phyloP scores from a whole-genome alignment of 2,113 vertebrate species.

The Trochalopteron elliotii region DNA sequence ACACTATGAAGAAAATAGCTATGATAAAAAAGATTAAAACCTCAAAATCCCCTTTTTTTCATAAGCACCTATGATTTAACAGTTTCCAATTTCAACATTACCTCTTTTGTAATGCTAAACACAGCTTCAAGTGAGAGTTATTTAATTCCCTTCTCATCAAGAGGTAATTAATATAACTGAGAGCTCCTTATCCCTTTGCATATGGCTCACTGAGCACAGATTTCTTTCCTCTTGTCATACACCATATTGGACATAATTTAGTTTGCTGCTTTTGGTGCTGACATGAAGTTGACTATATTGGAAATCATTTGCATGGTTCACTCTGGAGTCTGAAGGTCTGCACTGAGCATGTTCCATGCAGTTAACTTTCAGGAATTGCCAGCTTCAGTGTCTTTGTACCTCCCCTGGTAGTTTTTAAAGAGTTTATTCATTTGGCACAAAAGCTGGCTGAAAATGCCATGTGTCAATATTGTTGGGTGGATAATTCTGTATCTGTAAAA shows the following conservation, averaged over 20 bases:
- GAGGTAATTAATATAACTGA: neutral
- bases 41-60: neutral
- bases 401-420: neutral
- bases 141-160: neutral
- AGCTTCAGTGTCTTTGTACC: neutral
- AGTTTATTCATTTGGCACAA: neutral
- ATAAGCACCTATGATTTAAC: neutral
- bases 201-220: neutral
- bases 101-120: neutral
- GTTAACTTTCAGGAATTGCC: neutral
- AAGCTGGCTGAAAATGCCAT: neutral
- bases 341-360: neutral
- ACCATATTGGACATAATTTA: neutral
- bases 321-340: neutral
- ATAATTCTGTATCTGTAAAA: neutral
- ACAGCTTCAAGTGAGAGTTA: neutral
- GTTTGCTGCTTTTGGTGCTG: neutral
- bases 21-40: neutral
- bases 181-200: neutral
- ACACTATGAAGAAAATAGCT: neutral
- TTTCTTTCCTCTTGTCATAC: neutral
- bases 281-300: neutral
- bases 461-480: neutral
- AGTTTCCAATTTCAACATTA: neutral
- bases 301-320: neutral